These are phyloP conservation scores for Danionella dracula DNA, from an alignment of 2,797 vertebrate genomes.

Conservation along the genomic window DNA sequence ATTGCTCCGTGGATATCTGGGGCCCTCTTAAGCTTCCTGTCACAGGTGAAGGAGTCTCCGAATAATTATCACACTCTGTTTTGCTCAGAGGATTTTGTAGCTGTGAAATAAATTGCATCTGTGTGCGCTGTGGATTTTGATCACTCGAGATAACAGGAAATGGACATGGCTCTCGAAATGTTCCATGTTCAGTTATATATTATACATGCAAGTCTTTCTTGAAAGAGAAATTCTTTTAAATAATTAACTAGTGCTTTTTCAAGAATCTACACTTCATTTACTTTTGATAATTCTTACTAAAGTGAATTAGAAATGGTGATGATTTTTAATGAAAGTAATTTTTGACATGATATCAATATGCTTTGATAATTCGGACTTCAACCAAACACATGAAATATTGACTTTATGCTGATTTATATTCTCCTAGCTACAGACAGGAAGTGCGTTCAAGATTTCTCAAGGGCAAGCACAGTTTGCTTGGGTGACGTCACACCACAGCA, in stretches of 20 bases:
- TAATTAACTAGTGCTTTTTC: background rate
- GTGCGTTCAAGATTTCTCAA: too few species aligned
- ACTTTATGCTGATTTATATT: too few species aligned
- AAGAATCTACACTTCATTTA: too few species aligned
- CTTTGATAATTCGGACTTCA: too few species aligned
- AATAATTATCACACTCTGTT: slow-evolving; percentile 66
- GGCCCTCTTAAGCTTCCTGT: slow-evolving; percentile 59
- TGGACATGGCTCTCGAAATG: background rate
- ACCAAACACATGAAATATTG: too few species aligned
- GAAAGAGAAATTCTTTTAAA: background rate
- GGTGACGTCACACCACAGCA: too few species aligned
- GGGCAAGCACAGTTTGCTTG: too few species aligned
- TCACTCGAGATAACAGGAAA: slow-evolving; percentile 32
- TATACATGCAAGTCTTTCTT: background rate
- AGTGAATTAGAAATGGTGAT: too few species aligned
- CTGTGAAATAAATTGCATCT: slow-evolving; percentile 13
- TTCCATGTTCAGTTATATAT: background rate
- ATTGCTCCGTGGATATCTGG: slow-evolving; percentile 53
- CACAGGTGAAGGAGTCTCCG: slow-evolving; percentile 66
- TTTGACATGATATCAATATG: too few species aligned
- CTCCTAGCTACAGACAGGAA: too few species aligned
- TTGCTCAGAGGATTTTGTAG: slow-evolving; percentile 19
- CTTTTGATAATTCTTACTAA: too few species aligned
- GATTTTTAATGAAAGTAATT: too few species aligned
- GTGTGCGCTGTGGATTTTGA: slow-evolving; percentile 38